A percentile compares a stretch with the other conserved stretches of the same genome.
These are phyloP conservation scores for Auanema freiburgensis DNA, from an alignment of 2,888 invertebrate genomes.

Conservation along the genomic window DNA sequence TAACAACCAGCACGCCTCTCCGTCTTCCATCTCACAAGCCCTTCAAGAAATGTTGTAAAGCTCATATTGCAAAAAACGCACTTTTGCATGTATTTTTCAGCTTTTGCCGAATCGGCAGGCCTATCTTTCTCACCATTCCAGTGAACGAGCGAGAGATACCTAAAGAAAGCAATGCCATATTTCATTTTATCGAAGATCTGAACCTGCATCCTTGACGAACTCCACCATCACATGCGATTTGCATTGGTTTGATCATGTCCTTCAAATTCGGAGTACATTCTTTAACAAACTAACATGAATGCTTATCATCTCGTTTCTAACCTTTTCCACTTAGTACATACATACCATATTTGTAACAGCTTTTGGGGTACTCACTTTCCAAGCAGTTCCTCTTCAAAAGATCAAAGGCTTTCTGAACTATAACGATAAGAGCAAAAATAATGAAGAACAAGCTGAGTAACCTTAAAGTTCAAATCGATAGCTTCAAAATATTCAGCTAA, in stretches of 20 bases:
- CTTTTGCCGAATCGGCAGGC: slow-evolving; percentile 46
- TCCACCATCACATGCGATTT: slow-evolving; percentile 52
- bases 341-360: slow-evolving; percentile 85
- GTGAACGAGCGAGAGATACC: slow-evolving; percentile 51
- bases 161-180: slow-evolving; percentile 2
- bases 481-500: slow-evolving; percentile 88
- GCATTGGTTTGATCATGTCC: slow-evolving; percentile 51
- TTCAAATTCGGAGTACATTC: slow-evolving; percentile 45
- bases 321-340: slow-evolving; percentile 69
- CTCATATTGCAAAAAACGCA: slow-evolving; percentile 17
- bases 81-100: slow-evolving; percentile 58
- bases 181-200: neutral
- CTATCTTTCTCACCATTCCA: slow-evolving; percentile 57
- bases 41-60: slow-evolving; percentile 15
- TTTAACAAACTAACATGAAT: slow-evolving; percentile 19
- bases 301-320: slow-evolving; percentile 8
- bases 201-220: slow-evolving; percentile 45
- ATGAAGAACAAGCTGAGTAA: slow-evolving; percentile 60
- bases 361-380: slow-evolving; percentile 79
- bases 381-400: slow-evolving; percentile 67
- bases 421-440: neutral
- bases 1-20: slow-evolving; percentile 59
- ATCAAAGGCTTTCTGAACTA: slow-evolving; percentile 27
- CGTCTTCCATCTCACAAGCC: slow-evolving; percentile 55
- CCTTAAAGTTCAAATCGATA: slow-evolving; percentile 79